Base-by-base conservation (phyloP, 2,797 vertebrate species). In the Hozukius guyotensis region DNA sequence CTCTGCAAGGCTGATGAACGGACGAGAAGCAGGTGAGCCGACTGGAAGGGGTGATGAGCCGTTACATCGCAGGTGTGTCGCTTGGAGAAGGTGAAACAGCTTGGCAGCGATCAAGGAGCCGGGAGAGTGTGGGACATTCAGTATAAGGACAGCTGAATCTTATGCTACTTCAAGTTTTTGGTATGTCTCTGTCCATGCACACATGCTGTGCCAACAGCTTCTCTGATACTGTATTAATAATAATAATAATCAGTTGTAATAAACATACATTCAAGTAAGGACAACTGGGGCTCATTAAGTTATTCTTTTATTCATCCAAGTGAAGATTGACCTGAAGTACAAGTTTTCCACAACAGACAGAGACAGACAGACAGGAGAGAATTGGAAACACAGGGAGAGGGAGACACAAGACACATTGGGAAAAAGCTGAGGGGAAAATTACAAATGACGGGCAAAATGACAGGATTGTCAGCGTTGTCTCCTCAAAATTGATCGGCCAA, bases 401-500 rank as follows among this genome's bases (percentile, higher is more conserved):
- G 36, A 42, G 36, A 65, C 9, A 29, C 9, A 16, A 42, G 3
- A 46, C 16, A 46, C 16, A 18, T 49, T 27, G 25, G 3, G 18
- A n/a, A 6, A 56, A 31, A 24, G 57, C 49, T 29, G 67, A 66
- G 52, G 27, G 46, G 29, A 32, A 64, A 66, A 74, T 66, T 27
- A 79, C 20, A 64, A 75, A 75, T 53, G 57, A 38, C 12, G 9
- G 34, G 20, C 20, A 57, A 59, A 75, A 55, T 66, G 18, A 69
- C 65, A 52, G 34, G 22, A 6, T 12, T 56, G 42, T 83, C 34
- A 29, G 56, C 11, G 2, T 16, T 20, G 22, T 29, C 7, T 55
- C 32, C 53, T 61, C n/a, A 60, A 61, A 72, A 77, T 11, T 13
- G 8, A 56, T 38, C 27, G 8, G 66, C 78, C 49, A 78, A 77